Conservation (phyloP, 2,113 vertebrate species). For the Cottus gobio region DNA sequence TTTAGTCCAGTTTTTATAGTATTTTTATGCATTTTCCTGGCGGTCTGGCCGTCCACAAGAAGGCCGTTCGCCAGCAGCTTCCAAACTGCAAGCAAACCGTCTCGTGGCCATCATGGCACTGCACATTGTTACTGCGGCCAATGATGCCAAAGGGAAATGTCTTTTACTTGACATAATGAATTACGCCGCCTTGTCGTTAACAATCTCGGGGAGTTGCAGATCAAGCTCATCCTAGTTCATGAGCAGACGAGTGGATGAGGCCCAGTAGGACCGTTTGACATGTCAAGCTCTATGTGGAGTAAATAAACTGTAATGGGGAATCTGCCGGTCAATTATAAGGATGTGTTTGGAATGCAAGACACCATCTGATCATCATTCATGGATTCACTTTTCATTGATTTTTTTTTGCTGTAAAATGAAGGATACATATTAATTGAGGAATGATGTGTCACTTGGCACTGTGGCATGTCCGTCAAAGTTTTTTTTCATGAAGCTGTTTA, state of each 20-base stretch:
- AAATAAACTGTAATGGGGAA: conserved; percentile 19
- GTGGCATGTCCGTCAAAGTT: background rate
- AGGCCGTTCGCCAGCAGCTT: conserved; percentile 11
- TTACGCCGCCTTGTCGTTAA: background rate
- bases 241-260: background rate
- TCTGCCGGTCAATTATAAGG: background rate
- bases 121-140: background rate
- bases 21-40: background rate
- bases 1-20: background rate
- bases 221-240: background rate
- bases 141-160: background rate
- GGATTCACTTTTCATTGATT: conserved; percentile 11
- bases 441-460: background rate
- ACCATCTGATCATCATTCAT: background rate
- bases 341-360: conserved; percentile 19
- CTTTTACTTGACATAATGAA: conserved; percentile 14
- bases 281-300: conserved; percentile 19
- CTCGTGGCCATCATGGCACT: conserved; percentile 12
- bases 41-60: background rate
- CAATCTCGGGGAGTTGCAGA: background rate
- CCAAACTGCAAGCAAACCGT: background rate
- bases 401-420: background rate
- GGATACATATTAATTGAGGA: background rate
- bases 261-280: background rate
- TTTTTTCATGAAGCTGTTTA: background rate